Base-by-base conservation (phyloP, 2,888 invertebrate genomes). In the Graphium colonna region DNA sequence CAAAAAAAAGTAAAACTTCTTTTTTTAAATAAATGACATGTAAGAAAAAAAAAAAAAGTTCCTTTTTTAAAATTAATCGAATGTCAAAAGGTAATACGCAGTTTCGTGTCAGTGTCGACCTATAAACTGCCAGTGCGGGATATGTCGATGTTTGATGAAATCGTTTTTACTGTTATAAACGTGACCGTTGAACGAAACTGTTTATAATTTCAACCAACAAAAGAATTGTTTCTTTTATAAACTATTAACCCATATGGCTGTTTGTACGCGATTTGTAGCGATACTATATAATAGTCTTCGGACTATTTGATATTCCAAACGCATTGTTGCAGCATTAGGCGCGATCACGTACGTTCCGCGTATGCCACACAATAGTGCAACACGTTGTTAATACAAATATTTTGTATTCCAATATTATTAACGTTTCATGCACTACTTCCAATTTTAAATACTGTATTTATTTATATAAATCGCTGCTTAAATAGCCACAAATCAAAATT, bases 341-440 rank as follows among this genome's bases (percentile, higher is more conserved):
- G 44, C 50, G 47, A 54, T 46, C 55, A 55, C 56, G 45, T 49
- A 51, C 45, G 43, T 61, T 62, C 62, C 55, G 38, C 54, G 64
- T 63, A 64, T 50, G 45, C 51, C 57, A 55, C 58, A 57, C 52
- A 59, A 52, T 55, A 50, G 52, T 53, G 21, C 33, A 38, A 52
- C 45, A 51, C 16, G 43, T 33, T 45, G 40, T 53, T 17, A 53
- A 47, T 50, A 17, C 42, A 50, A 26, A 33, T 33, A 26, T 39
- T 57, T 47, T 26, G 18, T 33, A 42, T 45, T 44, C 39, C 1
- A 48, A 9, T 18, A 18, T 42, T 41, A 40, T 33, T 8, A 43
- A 44, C 38, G 15, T 48, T 44, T 44, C 39, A 31, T 28, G 15
- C 17, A 12, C 38, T 52, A 26, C 16, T 12, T n/a, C 28, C 8